Evolutionary conservation across 2,797 vertebrate genomes (phyloP), one percentile per base, ranked within the genome.

Genomic region (Rhinoraja longicauda): DNA sequence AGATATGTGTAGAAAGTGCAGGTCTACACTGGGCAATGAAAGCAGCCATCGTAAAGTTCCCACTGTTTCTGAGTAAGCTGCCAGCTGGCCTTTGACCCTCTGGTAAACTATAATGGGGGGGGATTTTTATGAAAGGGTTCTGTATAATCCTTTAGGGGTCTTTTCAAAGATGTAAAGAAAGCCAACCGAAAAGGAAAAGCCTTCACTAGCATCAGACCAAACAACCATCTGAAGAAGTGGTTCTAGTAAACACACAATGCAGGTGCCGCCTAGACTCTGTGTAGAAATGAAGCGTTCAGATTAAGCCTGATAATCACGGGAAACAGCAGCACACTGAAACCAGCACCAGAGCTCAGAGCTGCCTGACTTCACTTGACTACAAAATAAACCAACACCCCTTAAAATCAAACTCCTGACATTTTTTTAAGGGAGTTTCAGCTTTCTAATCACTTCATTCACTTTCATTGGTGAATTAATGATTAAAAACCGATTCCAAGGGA

Each of bases 121-220:
- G 57, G 92, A 75, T 12, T 36, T 39, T 92, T 75, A 75, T 92
- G 90, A 92, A 92, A 92, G 90, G 39, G 67, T 72, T 67, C 32
- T 45, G 4, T 29, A 73, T 92, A 92, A 92, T 92, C 90, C 90
- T 73, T 13, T 29, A 45, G 39, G 39, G 39, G 67, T 92, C 67
- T 73, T 73, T 53, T 88, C 64, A 88, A 88, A 67, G 84, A 36
- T 88, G 8, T 4, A 57, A 88, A 64, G 13, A 88, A 88, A 88
- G 2, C 62, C n/a, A 3, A 36, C 19, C 12, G 6, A 78, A 78
- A 78, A 88, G 19, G 29, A 32, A 36, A 36, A 64, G 5, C 59
- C 62, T 86, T 88, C 62, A 59, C 24, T 59, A 15, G n/a, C 53
- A 88, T 67, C 59, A 21, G 10, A 88, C 36, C 36, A 78, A 78